Base-by-base conservation (phyloP, 2,113 vertebrate genomes). In the Eulemur macaco region DNA sequence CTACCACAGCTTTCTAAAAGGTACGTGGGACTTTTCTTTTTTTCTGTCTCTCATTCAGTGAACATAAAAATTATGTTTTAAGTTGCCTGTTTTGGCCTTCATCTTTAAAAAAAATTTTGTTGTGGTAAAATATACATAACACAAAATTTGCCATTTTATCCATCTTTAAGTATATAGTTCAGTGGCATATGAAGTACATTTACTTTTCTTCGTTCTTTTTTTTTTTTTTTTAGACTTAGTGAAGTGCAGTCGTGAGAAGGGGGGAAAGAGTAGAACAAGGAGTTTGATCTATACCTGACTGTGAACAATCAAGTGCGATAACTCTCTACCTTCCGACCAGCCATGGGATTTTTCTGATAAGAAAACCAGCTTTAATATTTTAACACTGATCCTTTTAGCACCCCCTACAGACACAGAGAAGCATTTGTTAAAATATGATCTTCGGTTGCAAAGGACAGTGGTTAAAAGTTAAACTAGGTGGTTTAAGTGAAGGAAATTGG, bases 1-100 rank as follows among this genome's bases (percentile, higher is more conserved):
- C 68, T 99, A 98, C 97, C 98, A 97, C 96, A 91, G 94, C 3
- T 93, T 97, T 42, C 96, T 98, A 25, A 99, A 98, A 98, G 99
- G 99, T 99, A 98, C 91, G 0, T 3, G 12, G 58, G 23, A 83
- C 20, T 66, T n/a, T 23, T 18, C 87, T 37, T 80, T 34, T 27
- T 27, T 20, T 34, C n/a, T 23, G 5, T 77, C 18, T 50, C 74
- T 74, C 20, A 18, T 10, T 69, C 7, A 0, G 23, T 23, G 73
- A 45, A n/a, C 42, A 8, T 37, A 34, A 47, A 20, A 34, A 47
- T 87, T 47, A 23, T 34, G 25, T 64, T 73, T 86, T 50, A 6
- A 31, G 47, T 34, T 74, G 15, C 29, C 76, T 74, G 5, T 14
- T 50, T 37, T 12, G 37, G 10, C 52, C 39, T 80, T 34, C 50